Conservation (phyloP, 2,797 vertebrate species). For the Peromyscus attwateri region DNA sequence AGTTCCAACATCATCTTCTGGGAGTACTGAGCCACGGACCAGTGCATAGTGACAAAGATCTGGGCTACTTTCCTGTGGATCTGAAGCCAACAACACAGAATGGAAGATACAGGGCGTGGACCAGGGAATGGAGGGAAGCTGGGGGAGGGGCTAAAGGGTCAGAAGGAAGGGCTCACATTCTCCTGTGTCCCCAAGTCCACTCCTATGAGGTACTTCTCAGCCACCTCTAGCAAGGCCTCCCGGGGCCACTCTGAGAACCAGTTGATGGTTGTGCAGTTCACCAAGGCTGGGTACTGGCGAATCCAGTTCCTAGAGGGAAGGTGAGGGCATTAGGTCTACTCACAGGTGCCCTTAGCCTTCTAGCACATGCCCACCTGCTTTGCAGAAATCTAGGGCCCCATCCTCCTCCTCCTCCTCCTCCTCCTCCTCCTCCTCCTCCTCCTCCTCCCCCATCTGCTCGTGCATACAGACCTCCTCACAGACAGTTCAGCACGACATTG, state of each 20-base stretch:
- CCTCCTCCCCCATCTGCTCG: background rate
- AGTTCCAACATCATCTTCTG: constrained; percentile 92
- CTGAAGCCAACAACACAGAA: constrained; percentile 80
- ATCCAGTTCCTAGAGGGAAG: constrained; percentile 89
- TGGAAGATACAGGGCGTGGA: background rate
- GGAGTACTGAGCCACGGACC: constrained; percentile 92
- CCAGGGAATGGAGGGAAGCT: accelerated
- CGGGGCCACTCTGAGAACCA: constrained; percentile 96
- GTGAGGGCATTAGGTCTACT: background rate
- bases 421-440: no score
- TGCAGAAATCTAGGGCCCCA: background rate
- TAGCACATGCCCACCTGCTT: accelerated
- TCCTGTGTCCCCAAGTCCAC: constrained; percentile 89
- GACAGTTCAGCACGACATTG: background rate
- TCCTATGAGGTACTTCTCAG: constrained; percentile 92
- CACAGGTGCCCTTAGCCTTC: background rate
- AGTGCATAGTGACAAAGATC: constrained; percentile 94
- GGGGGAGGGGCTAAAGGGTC: accelerated
- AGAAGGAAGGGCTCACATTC: constrained; percentile 87
- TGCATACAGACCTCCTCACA: background rate
- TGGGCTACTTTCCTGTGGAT: constrained; percentile 92
- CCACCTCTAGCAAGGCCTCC: constrained; percentile 94
- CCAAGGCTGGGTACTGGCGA: constrained; percentile 94
- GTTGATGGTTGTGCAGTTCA: constrained; percentile 95
- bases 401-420: background rate